Base-by-base conservation (phyloP, 1,140 invertebrate species). In the Ceratina calcarata region DNA sequence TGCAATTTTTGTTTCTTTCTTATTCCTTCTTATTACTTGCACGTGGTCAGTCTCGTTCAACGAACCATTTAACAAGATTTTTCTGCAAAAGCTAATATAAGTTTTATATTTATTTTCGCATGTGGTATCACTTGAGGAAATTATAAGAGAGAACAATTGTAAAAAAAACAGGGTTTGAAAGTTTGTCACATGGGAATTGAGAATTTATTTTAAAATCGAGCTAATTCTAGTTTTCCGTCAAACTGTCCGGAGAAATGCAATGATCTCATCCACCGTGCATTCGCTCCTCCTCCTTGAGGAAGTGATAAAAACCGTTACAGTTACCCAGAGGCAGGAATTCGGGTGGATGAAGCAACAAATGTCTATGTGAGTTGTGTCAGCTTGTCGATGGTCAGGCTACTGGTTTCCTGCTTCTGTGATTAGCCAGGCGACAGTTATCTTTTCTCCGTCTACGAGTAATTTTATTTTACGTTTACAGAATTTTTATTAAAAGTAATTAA, bases 241-340 rank as follows among this genome's bases (percentile, higher is more conserved):
- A 27, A 16, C 62, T 22, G 22, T 20, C 62, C 67, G 60, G 65
- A 73, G 73, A 79, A 73, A 71, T 57, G 74, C 66, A 82, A 27
- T 72, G 76, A 82, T 78, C 76, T 85, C 57, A 76, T 78, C 61
- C 68, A 71, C 16, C 24, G 68, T 67, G 22, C 73, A 68, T 16
- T 84, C 62, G 68, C 76, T 82, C 62, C 24, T 75, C 53, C 58
- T 58, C 72, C n/a, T 77, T 24, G 83, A 86, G 80, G 75, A 82
- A 85, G 76, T 53, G 71, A 86, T 82, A 85, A 86, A 85, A 85
- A 82, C 83, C 68, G 72, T 82, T 85, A 86, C 84, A 86, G 84
- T 86, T 86, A 85, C 79, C 58, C 68, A 60, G 62, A 74, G 83
- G 61, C 69, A 78, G 71, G 76, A 86, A 86, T 86, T 85, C 65